A percentile compares a stretch with the other conserved stretches of the same genome.
These are phyloP conservation scores for Anas platyrhynchos DNA, from an alignment of 2,113 vertebrate species.

Conservation along the genomic window DNA sequence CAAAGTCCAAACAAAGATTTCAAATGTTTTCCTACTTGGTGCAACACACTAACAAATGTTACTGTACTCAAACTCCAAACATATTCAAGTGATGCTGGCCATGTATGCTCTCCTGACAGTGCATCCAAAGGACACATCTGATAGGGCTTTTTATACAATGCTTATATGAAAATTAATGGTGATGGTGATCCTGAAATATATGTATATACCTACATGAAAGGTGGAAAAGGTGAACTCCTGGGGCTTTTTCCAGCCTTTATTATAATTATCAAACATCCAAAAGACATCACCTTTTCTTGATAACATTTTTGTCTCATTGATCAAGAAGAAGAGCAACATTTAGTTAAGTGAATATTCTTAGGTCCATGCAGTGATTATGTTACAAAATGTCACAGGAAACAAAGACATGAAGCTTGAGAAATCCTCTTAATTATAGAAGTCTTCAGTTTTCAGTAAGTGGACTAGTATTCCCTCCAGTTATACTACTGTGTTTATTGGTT, in stretches of 20 bases:
- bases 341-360: background rate
- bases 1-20: background rate
- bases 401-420: background rate
- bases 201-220: background rate
- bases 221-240: background rate
- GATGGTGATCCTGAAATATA: background rate
- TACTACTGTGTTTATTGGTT: conserved; percentile 3
- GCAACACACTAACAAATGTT: background rate
- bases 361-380: background rate
- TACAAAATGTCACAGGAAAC: background rate
- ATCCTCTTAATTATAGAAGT: background rate
- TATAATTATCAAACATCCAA: background rate
- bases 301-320: background rate
- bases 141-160: background rate
- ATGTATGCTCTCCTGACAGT: background rate
- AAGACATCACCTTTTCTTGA: background rate
- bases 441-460: background rate
- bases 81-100: background rate
- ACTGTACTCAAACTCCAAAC: background rate
- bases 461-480: conserved; percentile 8
- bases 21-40: background rate
- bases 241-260: background rate
- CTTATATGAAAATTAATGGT: background rate
- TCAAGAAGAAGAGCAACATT: background rate
- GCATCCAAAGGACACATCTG: background rate